Conservation (phyloP, 2,888 invertebrate species). For the Harmothoe impar region DNA sequence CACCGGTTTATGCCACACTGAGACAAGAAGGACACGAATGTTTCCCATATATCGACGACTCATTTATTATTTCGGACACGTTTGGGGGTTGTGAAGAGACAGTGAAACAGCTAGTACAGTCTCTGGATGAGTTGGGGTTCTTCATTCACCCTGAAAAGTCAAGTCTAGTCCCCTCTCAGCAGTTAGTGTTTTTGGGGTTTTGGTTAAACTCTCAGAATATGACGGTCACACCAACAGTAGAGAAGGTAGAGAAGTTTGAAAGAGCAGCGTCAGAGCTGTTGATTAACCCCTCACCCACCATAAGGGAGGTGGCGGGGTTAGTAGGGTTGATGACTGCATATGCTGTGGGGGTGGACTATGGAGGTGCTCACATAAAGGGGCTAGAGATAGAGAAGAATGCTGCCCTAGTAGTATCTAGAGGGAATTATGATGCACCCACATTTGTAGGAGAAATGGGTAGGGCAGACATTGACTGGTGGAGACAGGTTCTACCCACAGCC, state of each 20-base stretch:
- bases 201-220: conserved; percentile 68
- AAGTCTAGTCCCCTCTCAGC: conserved; percentile 62
- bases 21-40: conserved; percentile 64
- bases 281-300: not conserved
- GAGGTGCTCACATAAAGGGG: not conserved
- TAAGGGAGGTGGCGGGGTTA: conserved; percentile 49
- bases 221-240: conserved; percentile 63
- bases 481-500: not conserved
- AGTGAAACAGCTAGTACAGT: conserved; percentile 40
- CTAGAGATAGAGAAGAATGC: not conserved
- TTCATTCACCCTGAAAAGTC: conserved; percentile 67
- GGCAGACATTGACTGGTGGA: not conserved
- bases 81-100: too few species aligned
- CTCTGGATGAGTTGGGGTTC: conserved; percentile 66
- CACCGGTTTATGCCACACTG: conserved; percentile 69
- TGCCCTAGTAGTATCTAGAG: not conserved
- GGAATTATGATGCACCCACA: not conserved
- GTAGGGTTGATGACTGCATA: conserved; percentile 39
- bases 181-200: conserved; percentile 68
- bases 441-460: not conserved
- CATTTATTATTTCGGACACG: not conserved
- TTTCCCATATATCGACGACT: conserved; percentile 69
- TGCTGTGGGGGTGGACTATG: conserved; percentile 29
- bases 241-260: not conserved
- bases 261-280: not conserved